phyloP scores from a whole-genome alignment of 2,888 invertebrate genomes.

The Polyommatus icarus region DNA sequence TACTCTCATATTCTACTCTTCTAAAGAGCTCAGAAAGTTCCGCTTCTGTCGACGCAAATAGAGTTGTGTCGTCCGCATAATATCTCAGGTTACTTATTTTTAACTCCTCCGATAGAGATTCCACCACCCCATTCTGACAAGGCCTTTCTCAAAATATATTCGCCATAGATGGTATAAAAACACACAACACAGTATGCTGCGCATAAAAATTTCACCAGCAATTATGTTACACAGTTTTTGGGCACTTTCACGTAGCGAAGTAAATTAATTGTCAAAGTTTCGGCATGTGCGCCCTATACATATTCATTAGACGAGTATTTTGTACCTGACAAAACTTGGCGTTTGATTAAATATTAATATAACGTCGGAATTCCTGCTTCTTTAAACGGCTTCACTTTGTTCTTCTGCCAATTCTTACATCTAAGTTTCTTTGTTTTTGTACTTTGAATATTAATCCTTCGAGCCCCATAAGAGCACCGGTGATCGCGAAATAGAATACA shows the following conservation, averaged over 20 bases:
- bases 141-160: no score
- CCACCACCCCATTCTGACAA: no score
- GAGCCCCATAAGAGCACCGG: no score
- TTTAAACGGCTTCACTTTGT: conserved; percentile 7
- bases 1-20: no score
- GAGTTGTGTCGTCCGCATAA: no score
- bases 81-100: no score
- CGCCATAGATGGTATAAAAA: no score
- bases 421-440: background rate
- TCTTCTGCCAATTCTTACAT: background rate
- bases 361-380: conserved; percentile 11
- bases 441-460: no score
- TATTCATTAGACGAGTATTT: conserved; percentile 36
- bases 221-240: conserved; percentile 34
- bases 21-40: no score
- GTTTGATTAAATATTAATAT: conserved; percentile 30
- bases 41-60: no score
- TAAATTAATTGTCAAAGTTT: conserved; percentile 61
- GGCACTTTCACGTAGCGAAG: conserved; percentile 44
- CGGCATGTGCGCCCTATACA: conserved; percentile 43
- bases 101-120: no score
- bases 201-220: background rate
- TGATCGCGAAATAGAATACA: no score
- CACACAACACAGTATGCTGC: background rate
- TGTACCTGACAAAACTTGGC: conserved; percentile 31